Evolutionary conservation across 2,888 invertebrate species (phyloP), one percentile per base, ranked within the genome.

Genomic region (Alsophila aescularia): DNA sequence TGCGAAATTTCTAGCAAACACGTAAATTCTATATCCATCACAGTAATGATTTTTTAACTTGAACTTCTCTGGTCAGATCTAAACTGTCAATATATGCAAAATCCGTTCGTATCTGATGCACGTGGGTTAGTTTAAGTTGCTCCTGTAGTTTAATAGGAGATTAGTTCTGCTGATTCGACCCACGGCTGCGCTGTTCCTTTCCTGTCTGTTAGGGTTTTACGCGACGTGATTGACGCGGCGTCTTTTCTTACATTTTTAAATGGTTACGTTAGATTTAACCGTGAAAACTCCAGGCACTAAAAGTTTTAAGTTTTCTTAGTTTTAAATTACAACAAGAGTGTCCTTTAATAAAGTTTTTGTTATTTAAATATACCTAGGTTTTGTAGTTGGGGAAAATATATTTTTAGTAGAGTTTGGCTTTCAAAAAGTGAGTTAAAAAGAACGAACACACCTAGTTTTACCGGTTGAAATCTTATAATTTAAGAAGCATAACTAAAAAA

Each of bases 21-120:
- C 9, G 8, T 8, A 10, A n/a, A n/a, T 8, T 10, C 32, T 13
- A 1, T 58, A 12, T 47, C 34, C 35, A 14, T 37, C 9, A 45
- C 32, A 13, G 48, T 54, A 43, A 48, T 39, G 53, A 53, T 69
- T 67, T 29, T 1, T 64, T 66, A 70, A 64, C 67, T 58, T 39
- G 7, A 40, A 16, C 69, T 64, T 73, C 65, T 67, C 65, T 67
- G 5, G 18, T 66, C 67, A 77, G 81, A 81, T 84, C 79, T 83
- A 79, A 86, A 79, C 83, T 83, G 86, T 85, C 85, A 84, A 87
- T 85, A 77, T 80, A 91, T 90, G 90, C 87, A 87, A 91, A 91
- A 88, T 58, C 61, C 64, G 58, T 53, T 52, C 56, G 68, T 82
- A 88, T 88, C 89, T 75, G 85, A 87, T 87, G 80, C 83, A 85